Percentiles rank a stretch among this genome's conserved stretches.
Evolutionary conservation across 1,140 invertebrate species (phyloP).

Genomic region (Stenopsyche tienmushanensis): DNA sequence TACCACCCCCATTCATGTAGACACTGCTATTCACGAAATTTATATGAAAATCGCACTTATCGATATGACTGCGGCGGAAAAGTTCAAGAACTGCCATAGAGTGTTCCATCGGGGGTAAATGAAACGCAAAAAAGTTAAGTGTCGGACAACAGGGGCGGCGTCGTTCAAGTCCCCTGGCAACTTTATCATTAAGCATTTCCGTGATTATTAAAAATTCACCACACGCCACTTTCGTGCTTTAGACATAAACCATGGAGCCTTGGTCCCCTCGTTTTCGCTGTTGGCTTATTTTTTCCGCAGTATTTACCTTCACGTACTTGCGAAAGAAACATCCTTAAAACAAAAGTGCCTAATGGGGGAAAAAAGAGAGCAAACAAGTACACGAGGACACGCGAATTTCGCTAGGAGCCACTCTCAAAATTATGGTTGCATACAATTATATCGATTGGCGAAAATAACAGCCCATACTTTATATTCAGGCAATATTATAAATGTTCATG

Average conservation of each 20-base stretch:
- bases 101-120: too few species aligned
- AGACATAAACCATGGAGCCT: slow-evolving; percentile 29
- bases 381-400: slow-evolving; percentile 7
- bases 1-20: too few species aligned
- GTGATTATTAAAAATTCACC: slow-evolving; percentile 43
- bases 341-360: slow-evolving; percentile 40
- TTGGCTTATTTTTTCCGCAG: slow-evolving; percentile 38
- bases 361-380: slow-evolving; percentile 30
- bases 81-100: too few species aligned
- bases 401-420: slow-evolving; percentile 1
- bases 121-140: too few species aligned
- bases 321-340: slow-evolving; percentile 41
- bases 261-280: slow-evolving; percentile 26
- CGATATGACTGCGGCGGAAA: too few species aligned
- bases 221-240: slow-evolving; percentile 39
- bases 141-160: slow-evolving; percentile 9
- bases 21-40: too few species aligned
- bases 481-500: too few species aligned
- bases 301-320: slow-evolving; percentile 37
- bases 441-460: too few species aligned
- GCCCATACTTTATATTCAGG: too few species aligned
- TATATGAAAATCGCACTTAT: too few species aligned
- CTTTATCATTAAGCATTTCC: slow-evolving; percentile 42
- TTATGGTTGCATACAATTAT: too few species aligned
- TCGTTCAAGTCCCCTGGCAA: slow-evolving; percentile 16